These are phyloP conservation scores for Nerophis ophidion DNA, from an alignment of 2,113 vertebrate species.

Conservation along the genomic window DNA sequence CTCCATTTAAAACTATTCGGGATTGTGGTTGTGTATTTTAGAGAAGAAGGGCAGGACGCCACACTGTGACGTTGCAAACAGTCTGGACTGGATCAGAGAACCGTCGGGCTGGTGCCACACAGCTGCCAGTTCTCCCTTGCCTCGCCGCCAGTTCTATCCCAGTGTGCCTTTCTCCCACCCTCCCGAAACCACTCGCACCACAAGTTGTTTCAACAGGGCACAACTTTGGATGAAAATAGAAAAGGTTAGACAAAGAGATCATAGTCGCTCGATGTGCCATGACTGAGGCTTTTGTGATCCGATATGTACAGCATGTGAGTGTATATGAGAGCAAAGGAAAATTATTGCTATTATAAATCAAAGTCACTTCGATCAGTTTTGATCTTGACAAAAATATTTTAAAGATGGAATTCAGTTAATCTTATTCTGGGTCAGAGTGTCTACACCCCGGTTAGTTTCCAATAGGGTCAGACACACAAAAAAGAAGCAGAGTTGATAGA, in stretches of 20 bases:
- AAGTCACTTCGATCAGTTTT: conserved; percentile 10
- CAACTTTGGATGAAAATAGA: conserved; percentile 53
- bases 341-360: background rate
- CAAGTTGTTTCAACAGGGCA: conserved; percentile 58
- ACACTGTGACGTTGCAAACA: conserved; percentile 54
- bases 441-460: conserved; percentile 2
- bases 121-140: conserved; percentile 25
- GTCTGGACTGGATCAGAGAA: conserved; percentile 67
- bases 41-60: conserved; percentile 54
- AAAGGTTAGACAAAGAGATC: conserved; percentile 54
- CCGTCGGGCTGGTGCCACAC: conserved; percentile 37
- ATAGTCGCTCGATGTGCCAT: conserved; percentile 37
- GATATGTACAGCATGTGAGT: background rate
- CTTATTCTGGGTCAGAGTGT: background rate
- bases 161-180: conserved; percentile 15
- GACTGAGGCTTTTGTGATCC: conserved; percentile 33
- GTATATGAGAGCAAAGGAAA: background rate
- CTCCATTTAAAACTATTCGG: conserved; percentile 61
- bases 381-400: conserved; percentile 8
- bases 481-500: background rate
- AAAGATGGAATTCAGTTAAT: background rate
- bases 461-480: background rate
- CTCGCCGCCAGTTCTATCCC: conserved; percentile 41
- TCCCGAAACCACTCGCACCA: conserved; percentile 49
- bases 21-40: conserved; percentile 61